A percentile compares a stretch with the other conserved stretches of the same genome.
These are phyloP conservation scores for Cydia splendana DNA, from an alignment of 1,140 invertebrate genomes.

Conservation along the genomic window DNA sequence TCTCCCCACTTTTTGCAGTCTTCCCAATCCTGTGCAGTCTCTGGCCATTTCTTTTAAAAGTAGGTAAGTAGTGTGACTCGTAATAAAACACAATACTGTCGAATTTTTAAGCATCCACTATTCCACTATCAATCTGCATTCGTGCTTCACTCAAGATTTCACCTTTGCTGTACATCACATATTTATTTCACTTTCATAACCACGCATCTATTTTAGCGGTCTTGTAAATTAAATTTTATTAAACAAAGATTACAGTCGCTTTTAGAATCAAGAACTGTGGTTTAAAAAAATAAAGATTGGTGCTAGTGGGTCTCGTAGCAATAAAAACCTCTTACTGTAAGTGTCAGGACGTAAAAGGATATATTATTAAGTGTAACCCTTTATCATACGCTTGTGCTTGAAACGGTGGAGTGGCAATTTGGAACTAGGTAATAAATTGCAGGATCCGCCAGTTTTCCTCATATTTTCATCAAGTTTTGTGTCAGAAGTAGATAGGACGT, in stretches of 20 bases:
- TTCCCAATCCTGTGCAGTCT: too few relatives aligned
- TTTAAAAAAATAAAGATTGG: not conserved
- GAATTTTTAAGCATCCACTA: too few relatives aligned
- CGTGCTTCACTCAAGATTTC: too few relatives aligned
- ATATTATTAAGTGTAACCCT: slow-evolving; percentile 11
- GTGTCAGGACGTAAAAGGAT: slow-evolving; percentile 15
- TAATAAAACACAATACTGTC: too few relatives aligned
- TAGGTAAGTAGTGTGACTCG: too few relatives aligned
- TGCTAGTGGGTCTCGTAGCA: not conserved
- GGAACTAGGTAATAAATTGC: not conserved
- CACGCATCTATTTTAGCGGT: too few relatives aligned
- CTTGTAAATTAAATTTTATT: not conserved
- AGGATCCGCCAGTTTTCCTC: not conserved
- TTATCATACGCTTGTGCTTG: not conserved
- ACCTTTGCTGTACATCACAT: too few relatives aligned
- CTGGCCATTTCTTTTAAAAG: too few relatives aligned
- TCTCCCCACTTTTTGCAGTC: too few relatives aligned
- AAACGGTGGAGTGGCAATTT: not conserved
- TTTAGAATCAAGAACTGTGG: too few relatives aligned
- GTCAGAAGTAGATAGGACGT: not conserved
- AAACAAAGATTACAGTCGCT: not conserved
- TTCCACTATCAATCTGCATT: too few relatives aligned
- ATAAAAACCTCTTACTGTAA: not conserved
- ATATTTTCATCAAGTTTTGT: not conserved
- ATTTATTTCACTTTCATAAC: too few relatives aligned